Evolutionary conservation across 2,888 invertebrate genomes (phyloP).

Genomic region (Artemia sinica): DNA sequence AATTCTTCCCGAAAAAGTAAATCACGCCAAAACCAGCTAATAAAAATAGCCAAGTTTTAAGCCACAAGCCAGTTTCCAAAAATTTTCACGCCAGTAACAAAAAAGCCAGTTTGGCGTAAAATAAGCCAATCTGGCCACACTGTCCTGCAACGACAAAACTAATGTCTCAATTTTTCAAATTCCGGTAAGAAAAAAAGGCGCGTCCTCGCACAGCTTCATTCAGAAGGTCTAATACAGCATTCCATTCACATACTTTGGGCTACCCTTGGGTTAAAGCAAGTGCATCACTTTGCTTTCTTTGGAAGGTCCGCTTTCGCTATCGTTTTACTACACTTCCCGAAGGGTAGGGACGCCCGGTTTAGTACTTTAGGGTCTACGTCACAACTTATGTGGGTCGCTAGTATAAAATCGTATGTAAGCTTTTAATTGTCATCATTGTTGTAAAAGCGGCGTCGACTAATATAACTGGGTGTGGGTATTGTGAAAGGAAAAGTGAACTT

Average conservation of each 20-base stretch:
- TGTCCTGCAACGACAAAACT: too few relatives aligned
- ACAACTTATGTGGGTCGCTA: background rate
- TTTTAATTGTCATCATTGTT: background rate
- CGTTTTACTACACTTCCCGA: background rate
- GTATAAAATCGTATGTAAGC: background rate
- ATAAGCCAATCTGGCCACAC: too few relatives aligned
- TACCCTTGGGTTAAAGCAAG: background rate
- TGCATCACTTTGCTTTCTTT: constrained; percentile 5
- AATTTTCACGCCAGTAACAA: too few relatives aligned
- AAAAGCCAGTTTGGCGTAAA: too few relatives aligned
- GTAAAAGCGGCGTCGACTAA: background rate
- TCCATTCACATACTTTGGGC: constrained; percentile 1
- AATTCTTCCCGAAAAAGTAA: too few relatives aligned
- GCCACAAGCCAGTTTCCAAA: too few relatives aligned
- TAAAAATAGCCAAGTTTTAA: too few relatives aligned
- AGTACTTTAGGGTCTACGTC: background rate
- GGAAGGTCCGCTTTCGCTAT: constrained; percentile 11
- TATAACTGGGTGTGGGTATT: constrained; percentile 1
- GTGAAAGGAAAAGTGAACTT: constrained; percentile 9
- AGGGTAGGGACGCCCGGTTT: constrained; percentile 4
- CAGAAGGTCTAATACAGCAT: constrained; percentile 9
- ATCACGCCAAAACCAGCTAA: too few relatives aligned
- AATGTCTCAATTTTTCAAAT: too few relatives aligned
- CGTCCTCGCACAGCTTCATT: background rate
- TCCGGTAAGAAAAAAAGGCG: background rate